Evolutionary conservation across 2,797 vertebrate species (phyloP).

Genomic region (Moxostoma hubbsi): DNA sequence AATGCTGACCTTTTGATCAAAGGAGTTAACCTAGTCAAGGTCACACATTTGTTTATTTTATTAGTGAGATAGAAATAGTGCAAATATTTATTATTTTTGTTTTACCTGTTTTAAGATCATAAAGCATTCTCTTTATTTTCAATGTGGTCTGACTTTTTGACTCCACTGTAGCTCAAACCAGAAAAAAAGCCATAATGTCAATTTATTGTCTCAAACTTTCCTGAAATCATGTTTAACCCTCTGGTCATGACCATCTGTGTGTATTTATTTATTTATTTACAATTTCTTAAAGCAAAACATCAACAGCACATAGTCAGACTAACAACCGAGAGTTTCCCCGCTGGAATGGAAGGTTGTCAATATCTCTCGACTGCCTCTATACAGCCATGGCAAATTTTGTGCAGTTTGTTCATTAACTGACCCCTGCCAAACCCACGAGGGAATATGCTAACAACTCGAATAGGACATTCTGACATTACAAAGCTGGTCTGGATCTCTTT

Average conservation of each 20-base stretch:
- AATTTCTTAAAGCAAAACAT: constrained; percentile 47
- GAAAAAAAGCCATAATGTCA: constrained; percentile 4
- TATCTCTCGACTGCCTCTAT: constrained; percentile 34
- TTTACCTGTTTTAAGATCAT: too few species aligned
- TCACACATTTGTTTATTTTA: too few species aligned
- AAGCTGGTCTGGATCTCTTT: constrained; percentile 32
- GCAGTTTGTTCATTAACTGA: constrained; percentile 75
- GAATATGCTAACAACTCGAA: constrained; percentile 40
- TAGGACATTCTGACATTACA: constrained; percentile 34
- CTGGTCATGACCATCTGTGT: constrained; percentile 31
- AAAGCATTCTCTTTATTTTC: too few species aligned
- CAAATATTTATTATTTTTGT: too few species aligned
- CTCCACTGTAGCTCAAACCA: not conserved
- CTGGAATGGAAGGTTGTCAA: constrained; percentile 22
- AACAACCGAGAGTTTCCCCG: constrained; percentile 42
- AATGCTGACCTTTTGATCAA: too few species aligned
- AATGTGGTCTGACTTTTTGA: too few species aligned
- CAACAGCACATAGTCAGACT: constrained; percentile 42
- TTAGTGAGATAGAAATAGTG: too few species aligned
- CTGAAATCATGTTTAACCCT: constrained; percentile 37
- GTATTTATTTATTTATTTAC: constrained; percentile 12
- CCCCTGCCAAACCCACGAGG: constrained; percentile 61
- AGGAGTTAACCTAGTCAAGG: too few species aligned
- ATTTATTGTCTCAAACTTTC: constrained; percentile 22
- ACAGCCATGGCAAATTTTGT: constrained; percentile 39